Evolutionary conservation across 2,113 vertebrate species (phyloP), one percentile per base, ranked within the genome.

Genomic region (Pedionomus torquatus): DNA sequence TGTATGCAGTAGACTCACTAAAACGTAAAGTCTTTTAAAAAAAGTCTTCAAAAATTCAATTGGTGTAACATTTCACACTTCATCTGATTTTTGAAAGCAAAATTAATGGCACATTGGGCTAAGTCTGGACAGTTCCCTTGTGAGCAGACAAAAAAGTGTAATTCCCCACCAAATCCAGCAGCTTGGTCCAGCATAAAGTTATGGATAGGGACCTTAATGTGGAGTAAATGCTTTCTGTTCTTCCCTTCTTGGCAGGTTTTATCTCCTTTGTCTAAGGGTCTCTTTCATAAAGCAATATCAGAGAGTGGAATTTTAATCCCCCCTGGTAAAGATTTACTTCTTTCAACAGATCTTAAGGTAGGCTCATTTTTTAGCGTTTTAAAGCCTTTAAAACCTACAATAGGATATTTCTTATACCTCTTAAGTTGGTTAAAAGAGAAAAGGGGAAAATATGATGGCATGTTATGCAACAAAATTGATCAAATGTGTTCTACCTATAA

Each of bases 201-300:
- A 52, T 24, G 26, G 23, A 35, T 69, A 83, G 93, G 26, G 33
- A 71, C 57, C 14, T 60, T 83, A 43, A 76, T 18, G 14, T 48
- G 75, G 33, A 71, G 43, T 66, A 65, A 96, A 69, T 71, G 11
- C 12, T 68, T 76, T 71, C 13, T 60, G 19, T 79, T 69, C 26
- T 82, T 90, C 63, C 8, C 11, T 90, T 83, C 76, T 69, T 86
- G 75, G 44, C 88, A 97, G 96, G 74, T 97, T 48, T 88, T 97
- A 48, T 95, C 95, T 72, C 92, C 95, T 77, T 92, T 97, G 78
- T 95, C 95, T 31, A 97, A 93, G 54, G 92, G 90, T 83, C 92
- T 97, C 41, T 97, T 96, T 86, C 96, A 95, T 69, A 97, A 88
- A 90, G 96, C 95, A 72, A 90, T 97, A 93, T 72, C 90, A 61